Evolutionary conservation across 2,113 vertebrate species (phyloP).

Genomic region (Heloderma charlesbogerti): DNA sequence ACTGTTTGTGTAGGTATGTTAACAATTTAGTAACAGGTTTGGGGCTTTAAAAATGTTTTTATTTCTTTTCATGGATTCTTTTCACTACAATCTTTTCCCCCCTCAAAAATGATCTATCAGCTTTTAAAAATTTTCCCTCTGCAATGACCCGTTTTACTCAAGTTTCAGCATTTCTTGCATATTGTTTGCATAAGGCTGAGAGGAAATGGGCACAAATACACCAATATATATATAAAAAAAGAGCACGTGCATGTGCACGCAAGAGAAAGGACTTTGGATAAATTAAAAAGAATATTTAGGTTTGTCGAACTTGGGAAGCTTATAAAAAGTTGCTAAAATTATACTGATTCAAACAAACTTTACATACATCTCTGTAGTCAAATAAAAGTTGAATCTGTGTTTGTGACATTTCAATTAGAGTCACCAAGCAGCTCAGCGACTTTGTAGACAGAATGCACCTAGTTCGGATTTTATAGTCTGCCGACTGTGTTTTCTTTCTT

Average conservation of each 20-base stretch:
- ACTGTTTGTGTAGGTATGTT: constrained; percentile 72
- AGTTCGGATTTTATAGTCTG: constrained; percentile 83
- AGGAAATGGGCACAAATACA: constrained; percentile 71
- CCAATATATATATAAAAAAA: neutral
- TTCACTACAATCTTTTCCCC: constrained; percentile 65
- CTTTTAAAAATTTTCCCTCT: constrained; percentile 77
- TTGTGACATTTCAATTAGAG: constrained; percentile 81
- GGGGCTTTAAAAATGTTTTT: neutral
- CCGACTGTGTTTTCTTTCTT: constrained; percentile 77
- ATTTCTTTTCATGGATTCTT: constrained; percentile 51
- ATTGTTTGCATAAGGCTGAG: constrained; percentile 84
- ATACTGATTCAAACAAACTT: constrained; percentile 79
- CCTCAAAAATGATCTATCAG: constrained; percentile 72
- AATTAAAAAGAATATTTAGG: constrained; percentile 72
- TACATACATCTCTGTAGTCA: constrained; percentile 78
- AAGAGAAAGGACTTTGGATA: constrained; percentile 78
- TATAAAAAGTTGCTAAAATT: constrained; percentile 78
- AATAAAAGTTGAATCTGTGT: constrained; percentile 78
- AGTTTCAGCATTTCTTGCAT: constrained; percentile 80
- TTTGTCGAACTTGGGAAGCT: constrained; percentile 73
- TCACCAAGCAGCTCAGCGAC: constrained; percentile 82
- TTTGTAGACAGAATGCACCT: constrained; percentile 71
- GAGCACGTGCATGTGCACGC: neutral
- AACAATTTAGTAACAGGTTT: constrained; percentile 69
- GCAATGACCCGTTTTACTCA: constrained; percentile 79